Base-by-base conservation (phyloP, 2,888 invertebrate species). In the Pterobdella sp. region DNA sequence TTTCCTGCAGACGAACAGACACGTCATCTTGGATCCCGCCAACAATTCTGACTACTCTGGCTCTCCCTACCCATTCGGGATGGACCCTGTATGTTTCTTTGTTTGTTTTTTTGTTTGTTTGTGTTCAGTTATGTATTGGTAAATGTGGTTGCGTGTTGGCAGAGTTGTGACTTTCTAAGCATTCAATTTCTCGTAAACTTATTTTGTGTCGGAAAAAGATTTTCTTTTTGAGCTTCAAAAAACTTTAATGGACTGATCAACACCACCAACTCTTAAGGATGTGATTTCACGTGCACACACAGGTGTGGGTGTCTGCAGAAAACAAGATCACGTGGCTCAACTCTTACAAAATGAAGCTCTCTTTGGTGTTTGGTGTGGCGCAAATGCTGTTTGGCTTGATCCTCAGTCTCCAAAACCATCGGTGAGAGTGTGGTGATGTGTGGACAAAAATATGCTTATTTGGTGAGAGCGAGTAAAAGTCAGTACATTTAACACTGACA, bases 361-460 rank as follows among this genome's bases (percentile, higher is more conserved):
- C 96, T 31, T 93, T 98, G 77, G 93, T 96, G 80, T 88, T 97
- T 77, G 97, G 97, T 22, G 92, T 98, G 0, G 86, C 90, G 79
- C 97, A 98, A 86, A 98, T 98, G 97, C 85, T 94, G 81, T 95
- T 97, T 84, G 97, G 97, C 64, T 91, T 98, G 14, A 84, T 88
- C 52, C 88, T 98, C 81, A 92, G 84, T 75, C 78, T 84, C 32
- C 79, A 83, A 77, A 87, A 87, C 78, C 83, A 86, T 74, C 73
- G 83, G 84, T 84, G 3, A 67, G 64, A n/a, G n/a, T n/a, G n/a
- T n/a, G n/a, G n/a, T n/a, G n/a, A n/a, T n/a, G n/a, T n/a, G n/a
- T n/a, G n/a, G n/a, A n/a, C n/a, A n/a, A n/a, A n/a, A n/a, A n/a
- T n/a, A n/a, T n/a, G n/a, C n/a, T n/a, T n/a, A n/a, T n/a, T n/a